Percentiles rank a stretch among this genome's conserved stretches.
Evolutionary conservation across 2,797 vertebrate species (phyloP).

Genomic region (Aselliscus stoliczkanus): DNA sequence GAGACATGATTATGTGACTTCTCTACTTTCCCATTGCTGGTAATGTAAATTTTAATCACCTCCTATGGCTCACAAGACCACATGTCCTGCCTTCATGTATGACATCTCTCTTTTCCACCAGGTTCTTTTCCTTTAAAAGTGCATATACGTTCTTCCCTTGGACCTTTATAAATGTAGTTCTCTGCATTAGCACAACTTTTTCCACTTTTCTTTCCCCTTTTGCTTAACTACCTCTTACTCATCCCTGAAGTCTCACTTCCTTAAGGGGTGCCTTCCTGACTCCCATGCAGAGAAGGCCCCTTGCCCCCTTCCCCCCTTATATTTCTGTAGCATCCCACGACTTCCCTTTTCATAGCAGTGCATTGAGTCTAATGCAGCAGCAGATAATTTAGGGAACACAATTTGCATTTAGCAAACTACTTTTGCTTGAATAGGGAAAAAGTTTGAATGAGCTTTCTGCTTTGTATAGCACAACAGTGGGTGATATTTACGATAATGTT

Average conservation of each 20-base stretch:
- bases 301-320: background rate
- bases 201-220: background rate
- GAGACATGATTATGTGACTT: background rate
- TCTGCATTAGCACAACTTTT: background rate
- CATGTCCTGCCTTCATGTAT: background rate
- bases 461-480: background rate
- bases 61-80: background rate
- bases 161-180: background rate
- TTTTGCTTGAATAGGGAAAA: background rate
- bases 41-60: background rate
- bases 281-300: background rate
- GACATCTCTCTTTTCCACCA: background rate
- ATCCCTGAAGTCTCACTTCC: conserved; percentile 13
- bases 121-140: conserved; percentile 12
- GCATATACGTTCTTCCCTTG: background rate
- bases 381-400: background rate
- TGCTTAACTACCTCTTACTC: conserved; percentile 13
- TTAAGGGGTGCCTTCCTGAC: background rate
- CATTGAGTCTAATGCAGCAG: background rate
- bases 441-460: background rate
- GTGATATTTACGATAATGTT: background rate
- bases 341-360: conserved; percentile 22
- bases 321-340: background rate
- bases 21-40: background rate
- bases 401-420: background rate